Percentiles rank a stretch among this genome's conserved stretches.
phyloP scores from a whole-genome alignment of 2,113 vertebrate species.

The Peromyscus maniculatus region DNA sequence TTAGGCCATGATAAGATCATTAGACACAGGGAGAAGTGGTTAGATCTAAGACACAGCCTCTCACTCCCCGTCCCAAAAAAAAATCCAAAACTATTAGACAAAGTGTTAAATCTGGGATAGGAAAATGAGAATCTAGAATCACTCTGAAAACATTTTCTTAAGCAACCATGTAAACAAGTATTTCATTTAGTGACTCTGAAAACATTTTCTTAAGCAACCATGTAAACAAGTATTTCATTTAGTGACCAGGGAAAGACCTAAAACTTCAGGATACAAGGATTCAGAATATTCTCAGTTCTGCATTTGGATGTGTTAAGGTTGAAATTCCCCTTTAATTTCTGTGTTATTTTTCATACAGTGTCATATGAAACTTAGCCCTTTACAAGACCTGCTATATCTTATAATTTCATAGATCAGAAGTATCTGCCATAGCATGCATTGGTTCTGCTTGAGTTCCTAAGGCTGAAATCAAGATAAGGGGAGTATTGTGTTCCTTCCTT shows the following conservation, averaged over 20 bases:
- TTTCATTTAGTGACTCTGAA: conserved; percentile 11
- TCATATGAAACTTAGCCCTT: neutral
- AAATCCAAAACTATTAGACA: neutral
- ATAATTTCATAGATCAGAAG: neutral
- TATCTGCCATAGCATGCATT: neutral
- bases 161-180: neutral
- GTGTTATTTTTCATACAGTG: neutral
- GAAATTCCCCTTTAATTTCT: neutral
- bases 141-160: neutral
- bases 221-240: conserved; percentile 22
- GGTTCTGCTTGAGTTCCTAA: neutral
- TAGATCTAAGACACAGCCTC: neutral
- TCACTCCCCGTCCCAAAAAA: neutral
- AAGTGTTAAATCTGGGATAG: neutral
- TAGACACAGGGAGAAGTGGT: neutral
- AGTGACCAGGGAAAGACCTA: neutral
- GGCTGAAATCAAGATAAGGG: neutral
- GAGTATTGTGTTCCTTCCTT: neutral
- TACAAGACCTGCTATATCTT: neutral
- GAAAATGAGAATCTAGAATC: conserved; percentile 13
- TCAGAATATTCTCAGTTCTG: neutral
- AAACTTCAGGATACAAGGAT: neutral
- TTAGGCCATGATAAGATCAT: neutral
- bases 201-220: neutral
- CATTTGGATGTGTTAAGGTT: neutral